Conservation (phyloP, 1,140 invertebrate species). For the Chymomyza costata region DNA sequence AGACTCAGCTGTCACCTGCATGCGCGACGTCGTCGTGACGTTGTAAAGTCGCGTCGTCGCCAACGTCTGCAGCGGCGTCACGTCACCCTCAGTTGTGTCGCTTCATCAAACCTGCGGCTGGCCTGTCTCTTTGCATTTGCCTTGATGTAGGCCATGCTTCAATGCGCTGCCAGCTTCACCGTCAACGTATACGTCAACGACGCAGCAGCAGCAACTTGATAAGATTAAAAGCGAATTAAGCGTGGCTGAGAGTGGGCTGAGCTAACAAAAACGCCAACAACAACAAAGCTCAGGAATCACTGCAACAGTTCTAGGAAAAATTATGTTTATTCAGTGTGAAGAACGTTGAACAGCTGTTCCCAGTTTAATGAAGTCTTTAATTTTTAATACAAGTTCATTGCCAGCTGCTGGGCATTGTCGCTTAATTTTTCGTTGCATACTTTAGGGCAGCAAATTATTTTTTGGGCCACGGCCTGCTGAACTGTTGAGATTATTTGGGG, state of each 20-base stretch:
- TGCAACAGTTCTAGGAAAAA: slow-evolving; percentile 31
- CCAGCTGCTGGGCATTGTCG: neutral
- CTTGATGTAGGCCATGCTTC: slow-evolving; percentile 39
- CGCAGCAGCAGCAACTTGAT: slow-evolving; percentile 28
- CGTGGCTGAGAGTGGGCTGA: slow-evolving; percentile 18
- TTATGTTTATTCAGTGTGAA: slow-evolving; percentile 60
- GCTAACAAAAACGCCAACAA: slow-evolving; percentile 19
- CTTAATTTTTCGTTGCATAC: slow-evolving; percentile 19
- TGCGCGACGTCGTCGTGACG: slow-evolving; percentile 11
- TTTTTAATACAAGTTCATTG: slow-evolving; percentile 21
- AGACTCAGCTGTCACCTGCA: slow-evolving; percentile 56
- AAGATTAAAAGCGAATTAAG: slow-evolving; percentile 66
- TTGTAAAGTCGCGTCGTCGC: slow-evolving; percentile 2
- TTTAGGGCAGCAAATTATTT: slow-evolving; percentile 4
- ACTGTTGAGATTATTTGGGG: no score
- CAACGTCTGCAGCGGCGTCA: neutral
- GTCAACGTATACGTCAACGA: neutral
- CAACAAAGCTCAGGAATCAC: slow-evolving; percentile 21
- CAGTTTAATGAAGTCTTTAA: slow-evolving; percentile 56
- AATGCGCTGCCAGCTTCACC: slow-evolving; percentile 30
- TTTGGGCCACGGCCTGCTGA: no score
- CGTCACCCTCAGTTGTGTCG: slow-evolving; percentile 30
- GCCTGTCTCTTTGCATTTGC: slow-evolving; percentile 28
- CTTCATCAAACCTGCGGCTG: slow-evolving; percentile 45
- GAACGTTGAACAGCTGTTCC: slow-evolving; percentile 2